Base-by-base conservation (phyloP, 2,888 invertebrate species). In the Furcula furcula region DNA sequence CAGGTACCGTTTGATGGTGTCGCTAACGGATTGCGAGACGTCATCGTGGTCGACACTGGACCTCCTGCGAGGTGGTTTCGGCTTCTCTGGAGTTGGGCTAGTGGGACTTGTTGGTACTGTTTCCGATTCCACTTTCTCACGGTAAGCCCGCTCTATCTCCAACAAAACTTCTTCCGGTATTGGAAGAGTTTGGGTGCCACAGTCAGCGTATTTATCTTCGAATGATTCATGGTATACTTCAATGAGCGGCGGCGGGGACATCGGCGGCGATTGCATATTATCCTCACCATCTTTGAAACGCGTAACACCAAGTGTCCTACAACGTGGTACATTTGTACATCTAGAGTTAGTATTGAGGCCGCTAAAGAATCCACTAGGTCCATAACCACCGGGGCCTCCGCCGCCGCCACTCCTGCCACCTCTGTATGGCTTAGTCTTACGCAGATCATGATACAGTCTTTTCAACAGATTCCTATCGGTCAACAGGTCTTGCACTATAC, bases 21-120 rank as follows among this genome's bases (percentile, higher is more conserved):
- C 95, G 65, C 95, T 94, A 14, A 96, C 96, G 0, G 95, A 96
- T 43, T 95, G 95, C 0, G 95, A 95, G 0, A 95, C 93, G 64
- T 95, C 95, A 61, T 95, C 95, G 70, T 95, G 93, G 65, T 95
- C 95, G 7, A 95, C 93, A 67, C 95, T 94, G 55, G 94, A 94
- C 56, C 94, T 91, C 27, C 95, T 90, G 4, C 94, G 84, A 39
- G 81, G 65, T 4, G 81, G 71, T 32, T 78, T 76, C 7, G 26
- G 36, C 10, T 82, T 69, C 32, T 73, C 87, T 2, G 79, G 68
- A 9, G 81, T 72, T 21, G 81, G 84, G 18, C 86, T 78, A 4
- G 84, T 81, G 1, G 87, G 86, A 36, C 82, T 79, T 4, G 84
- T 82, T 3, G 86, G 86, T 4, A 62, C 68, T 32, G 79, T 87